phyloP scores from a whole-genome alignment of 2,888 invertebrate species.

The Rhingia campestris region DNA sequence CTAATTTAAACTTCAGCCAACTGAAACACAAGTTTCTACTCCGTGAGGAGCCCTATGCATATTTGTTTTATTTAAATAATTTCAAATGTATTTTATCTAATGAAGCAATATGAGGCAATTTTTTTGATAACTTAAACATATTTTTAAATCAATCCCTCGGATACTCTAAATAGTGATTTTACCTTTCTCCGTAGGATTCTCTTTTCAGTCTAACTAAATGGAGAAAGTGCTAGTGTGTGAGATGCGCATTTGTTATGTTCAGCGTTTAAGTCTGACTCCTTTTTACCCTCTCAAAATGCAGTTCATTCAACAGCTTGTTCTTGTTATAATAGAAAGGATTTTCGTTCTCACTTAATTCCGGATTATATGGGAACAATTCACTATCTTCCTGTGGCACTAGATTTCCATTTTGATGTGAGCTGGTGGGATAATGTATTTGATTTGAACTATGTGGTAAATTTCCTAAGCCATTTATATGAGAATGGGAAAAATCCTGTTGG shows the following conservation, averaged over 20 bases:
- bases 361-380: constrained; percentile 84
- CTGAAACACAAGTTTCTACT: neutral
- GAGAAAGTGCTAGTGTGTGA: neutral
- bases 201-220: constrained; percentile 24
- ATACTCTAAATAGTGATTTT: constrained; percentile 13
- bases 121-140: constrained; percentile 50
- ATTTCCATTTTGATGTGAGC: constrained; percentile 54
- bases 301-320: constrained; percentile 93
- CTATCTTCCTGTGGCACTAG: constrained; percentile 56
- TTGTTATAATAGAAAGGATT: constrained; percentile 94
- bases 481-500: constrained; percentile 60
- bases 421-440: constrained; percentile 58
- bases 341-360: constrained; percentile 89
- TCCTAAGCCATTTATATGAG: constrained; percentile 68
- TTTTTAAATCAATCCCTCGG: constrained; percentile 55
- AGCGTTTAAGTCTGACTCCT: constrained; percentile 81
- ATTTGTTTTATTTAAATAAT: constrained; percentile 15
- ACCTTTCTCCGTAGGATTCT: neutral
- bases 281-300: constrained; percentile 91
- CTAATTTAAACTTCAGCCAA: too few species aligned
- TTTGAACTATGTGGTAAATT: constrained; percentile 74
- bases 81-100: constrained; percentile 9
- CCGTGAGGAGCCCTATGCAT: neutral
- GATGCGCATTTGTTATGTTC: neutral
- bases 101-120: constrained; percentile 17